A percentile compares a stretch with the other conserved stretches of the same genome.
These are phyloP conservation scores for Phoxinus phoxinus DNA, from an alignment of 2,113 vertebrate species.

Conservation along the genomic window DNA sequence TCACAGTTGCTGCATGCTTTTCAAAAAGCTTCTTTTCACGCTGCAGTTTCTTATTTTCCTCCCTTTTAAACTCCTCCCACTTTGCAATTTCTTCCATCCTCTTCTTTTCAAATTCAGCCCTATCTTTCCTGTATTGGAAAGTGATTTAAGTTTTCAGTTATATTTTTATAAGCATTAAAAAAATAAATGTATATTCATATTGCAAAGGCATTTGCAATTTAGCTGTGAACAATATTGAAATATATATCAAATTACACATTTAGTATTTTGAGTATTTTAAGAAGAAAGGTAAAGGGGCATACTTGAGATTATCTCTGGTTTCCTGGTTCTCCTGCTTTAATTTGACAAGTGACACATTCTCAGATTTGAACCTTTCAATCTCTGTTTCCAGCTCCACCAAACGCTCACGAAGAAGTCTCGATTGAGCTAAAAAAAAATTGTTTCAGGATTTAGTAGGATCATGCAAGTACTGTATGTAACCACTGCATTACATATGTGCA, in stretches of 20 bases:
- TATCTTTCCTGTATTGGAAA: conserved; percentile 81
- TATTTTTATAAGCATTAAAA: not conserved
- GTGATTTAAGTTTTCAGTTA: not conserved
- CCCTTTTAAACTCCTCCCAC: conserved; percentile 89
- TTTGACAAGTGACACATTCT: conserved; percentile 82
- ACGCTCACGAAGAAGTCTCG: conserved; percentile 84
- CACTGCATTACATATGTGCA: not conserved
- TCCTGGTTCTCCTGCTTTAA: conserved; percentile 85
- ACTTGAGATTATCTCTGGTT: conserved; percentile 83
- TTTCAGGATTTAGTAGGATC: not conserved
- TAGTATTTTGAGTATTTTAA: not conserved
- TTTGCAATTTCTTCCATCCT: conserved; percentile 82
- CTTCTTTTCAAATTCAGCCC: conserved; percentile 83
- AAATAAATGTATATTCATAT: not conserved
- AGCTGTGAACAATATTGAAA: not conserved
- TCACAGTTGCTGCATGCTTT: conserved; percentile 82
- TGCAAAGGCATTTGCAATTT: not conserved
- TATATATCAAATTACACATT: not conserved
- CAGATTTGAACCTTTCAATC: conserved; percentile 91
- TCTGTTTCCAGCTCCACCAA: conserved; percentile 87
- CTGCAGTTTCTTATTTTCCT: conserved; percentile 89
- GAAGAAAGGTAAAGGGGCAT: conserved; percentile 5
- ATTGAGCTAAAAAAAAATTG: conserved; percentile 73
- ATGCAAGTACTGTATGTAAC: not conserved
- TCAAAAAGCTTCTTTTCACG: conserved; percentile 92